A percentile compares a stretch with the other conserved stretches of the same genome.
phyloP scores from a whole-genome alignment of 2,797 vertebrate genomes.

The Oreortyx pictus region DNA sequence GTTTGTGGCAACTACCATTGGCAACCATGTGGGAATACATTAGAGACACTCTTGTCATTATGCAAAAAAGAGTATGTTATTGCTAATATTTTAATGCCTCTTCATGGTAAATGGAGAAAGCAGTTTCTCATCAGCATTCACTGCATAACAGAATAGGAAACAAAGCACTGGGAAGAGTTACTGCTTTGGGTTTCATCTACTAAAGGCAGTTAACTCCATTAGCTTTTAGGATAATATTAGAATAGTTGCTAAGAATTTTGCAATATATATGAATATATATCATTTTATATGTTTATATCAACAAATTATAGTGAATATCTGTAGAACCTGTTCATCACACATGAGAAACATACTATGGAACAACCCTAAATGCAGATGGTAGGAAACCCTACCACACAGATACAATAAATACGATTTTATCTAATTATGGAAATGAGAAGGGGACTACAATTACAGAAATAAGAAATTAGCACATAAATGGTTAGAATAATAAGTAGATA shows the following conservation, averaged over 20 bases:
- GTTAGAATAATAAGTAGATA: background rate
- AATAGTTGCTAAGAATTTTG: background rate
- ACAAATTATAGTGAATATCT: background rate
- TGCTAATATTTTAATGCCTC: slow-evolving; percentile 22
- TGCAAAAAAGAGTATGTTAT: background rate
- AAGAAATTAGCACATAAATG: background rate
- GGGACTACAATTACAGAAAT: background rate
- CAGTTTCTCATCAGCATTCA: background rate
- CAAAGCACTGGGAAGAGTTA: background rate
- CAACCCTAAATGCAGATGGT: background rate
- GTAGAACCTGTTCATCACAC: background rate
- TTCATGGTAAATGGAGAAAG: slow-evolving; percentile 15
- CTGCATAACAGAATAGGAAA: background rate
- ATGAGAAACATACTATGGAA: background rate
- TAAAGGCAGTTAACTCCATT: background rate
- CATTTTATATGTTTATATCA: background rate
- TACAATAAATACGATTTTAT: background rate
- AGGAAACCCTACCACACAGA: background rate
- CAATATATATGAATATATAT: background rate
- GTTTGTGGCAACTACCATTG: slow-evolving; percentile 47
- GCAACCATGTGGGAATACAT: slow-evolving; percentile 43
- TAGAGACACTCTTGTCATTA: slow-evolving; percentile 22
- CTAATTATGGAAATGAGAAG: background rate
- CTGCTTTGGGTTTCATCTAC: background rate
- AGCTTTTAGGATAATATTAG: background rate